A percentile compares a stretch with the other conserved stretches of the same genome.
phyloP scores from a whole-genome alignment of 1,140 invertebrate species.

The Bactericera cockerelli region DNA sequence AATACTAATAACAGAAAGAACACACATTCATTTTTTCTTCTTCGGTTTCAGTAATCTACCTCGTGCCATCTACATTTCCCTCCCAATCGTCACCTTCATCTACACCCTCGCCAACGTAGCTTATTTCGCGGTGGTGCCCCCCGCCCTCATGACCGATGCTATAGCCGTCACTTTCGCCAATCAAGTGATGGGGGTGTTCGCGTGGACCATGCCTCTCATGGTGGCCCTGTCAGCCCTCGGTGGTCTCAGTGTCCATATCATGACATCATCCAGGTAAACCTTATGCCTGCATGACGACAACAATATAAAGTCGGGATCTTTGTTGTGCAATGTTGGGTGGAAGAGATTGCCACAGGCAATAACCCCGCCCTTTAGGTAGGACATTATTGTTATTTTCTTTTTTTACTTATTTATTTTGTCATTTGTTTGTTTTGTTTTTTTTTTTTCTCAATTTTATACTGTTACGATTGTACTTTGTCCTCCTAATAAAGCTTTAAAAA shows the following conservation, averaged over 20 bases:
- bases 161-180: constrained; percentile 87
- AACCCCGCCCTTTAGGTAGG: too few species aligned
- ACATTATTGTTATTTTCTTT: too few species aligned
- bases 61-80: constrained; percentile 81
- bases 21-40: not conserved
- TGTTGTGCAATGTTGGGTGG: too few species aligned
- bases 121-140: constrained; percentile 79
- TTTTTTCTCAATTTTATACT: too few species aligned
- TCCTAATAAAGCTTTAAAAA: too few species aligned
- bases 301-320: too few species aligned
- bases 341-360: too few species aligned
- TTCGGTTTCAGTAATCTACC: constrained; percentile 65
- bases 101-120: constrained; percentile 88
- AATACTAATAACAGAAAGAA: too few species aligned
- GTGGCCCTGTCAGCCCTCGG: constrained; percentile 75
- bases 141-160: constrained; percentile 72
- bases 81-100: constrained; percentile 76
- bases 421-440: too few species aligned
- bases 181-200: constrained; percentile 47
- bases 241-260: constrained; percentile 74
- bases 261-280: constrained; percentile 52
- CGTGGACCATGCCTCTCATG: constrained; percentile 66
- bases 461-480: too few species aligned
- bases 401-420: too few species aligned
- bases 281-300: too few species aligned